Evolutionary conservation across 37 sponge, comb jelly and placozoan species (phyloP).

Genomic region (Hexactinellida sp.): DNA sequence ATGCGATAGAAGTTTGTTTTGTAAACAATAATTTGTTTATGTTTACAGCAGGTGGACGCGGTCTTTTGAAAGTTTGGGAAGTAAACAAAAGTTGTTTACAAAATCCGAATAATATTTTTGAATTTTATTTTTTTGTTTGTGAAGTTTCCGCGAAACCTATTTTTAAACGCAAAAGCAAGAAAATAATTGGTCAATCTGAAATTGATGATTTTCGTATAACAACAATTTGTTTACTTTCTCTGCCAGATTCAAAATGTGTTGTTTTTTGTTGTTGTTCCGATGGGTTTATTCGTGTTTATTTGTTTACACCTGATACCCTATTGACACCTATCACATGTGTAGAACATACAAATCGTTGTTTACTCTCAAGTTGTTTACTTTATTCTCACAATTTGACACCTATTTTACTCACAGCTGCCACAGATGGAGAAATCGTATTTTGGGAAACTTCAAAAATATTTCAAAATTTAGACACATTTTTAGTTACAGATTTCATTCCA

Average conservation of each 20-base stretch:
- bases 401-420: neutral
- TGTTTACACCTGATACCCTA: neutral
- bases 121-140: neutral
- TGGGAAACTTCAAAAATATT: too few relatives aligned
- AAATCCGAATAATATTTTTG: neutral
- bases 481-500: neutral
- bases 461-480: neutral
- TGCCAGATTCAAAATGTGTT: neutral
- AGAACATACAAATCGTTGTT: neutral
- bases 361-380: neutral
- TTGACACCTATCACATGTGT: neutral
- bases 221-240: neutral
- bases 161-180: neutral
- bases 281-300: neutral
- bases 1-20: neutral
- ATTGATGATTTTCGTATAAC: neutral
- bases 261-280: conserved; percentile 1
- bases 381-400: neutral
- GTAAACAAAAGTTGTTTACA: neutral
- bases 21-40: neutral
- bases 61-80: neutral
- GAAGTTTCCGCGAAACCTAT: conserved; percentile 12
- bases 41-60: neutral
- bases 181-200: neutral
- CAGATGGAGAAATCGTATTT: neutral